Evolutionary conservation across 92 coral and sea anemone genomes (phyloP).

Genomic region (Meandrina meandrites): DNA sequence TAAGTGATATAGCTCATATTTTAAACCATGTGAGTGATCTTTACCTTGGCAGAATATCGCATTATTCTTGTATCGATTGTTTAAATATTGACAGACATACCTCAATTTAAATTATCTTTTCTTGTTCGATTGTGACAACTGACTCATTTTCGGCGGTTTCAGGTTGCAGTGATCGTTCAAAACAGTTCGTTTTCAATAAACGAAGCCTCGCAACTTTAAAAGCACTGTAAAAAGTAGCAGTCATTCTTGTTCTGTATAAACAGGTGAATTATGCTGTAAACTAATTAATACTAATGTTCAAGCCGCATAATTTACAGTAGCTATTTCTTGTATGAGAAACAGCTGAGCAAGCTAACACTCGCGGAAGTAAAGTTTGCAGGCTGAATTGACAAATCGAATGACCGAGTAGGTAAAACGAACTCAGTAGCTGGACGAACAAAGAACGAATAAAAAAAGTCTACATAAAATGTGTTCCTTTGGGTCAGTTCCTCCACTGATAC

Average conservation of each 20-base stretch:
- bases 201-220: background rate
- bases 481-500: too few relatives aligned
- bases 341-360: background rate
- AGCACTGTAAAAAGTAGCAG: background rate
- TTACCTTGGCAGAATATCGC: background rate
- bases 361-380: background rate
- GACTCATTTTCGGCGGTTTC: background rate
- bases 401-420: background rate
- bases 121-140: background rate
- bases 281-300: background rate
- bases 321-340: background rate
- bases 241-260: background rate
- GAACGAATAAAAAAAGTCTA: background rate
- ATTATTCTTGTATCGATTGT: background rate
- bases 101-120: background rate
- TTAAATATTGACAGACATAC: background rate
- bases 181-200: background rate
- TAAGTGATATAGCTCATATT: background rate
- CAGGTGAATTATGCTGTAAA: background rate
- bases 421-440: background rate
- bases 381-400: background rate
- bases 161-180: background rate
- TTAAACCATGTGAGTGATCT: background rate
- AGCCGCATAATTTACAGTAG: background rate
- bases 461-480: too few relatives aligned